Percentiles rank a stretch among this genome's conserved stretches.
Conservation (phyloP, 2,797 vertebrate species). For the Cryptoblepharus egeriae region DNA sequence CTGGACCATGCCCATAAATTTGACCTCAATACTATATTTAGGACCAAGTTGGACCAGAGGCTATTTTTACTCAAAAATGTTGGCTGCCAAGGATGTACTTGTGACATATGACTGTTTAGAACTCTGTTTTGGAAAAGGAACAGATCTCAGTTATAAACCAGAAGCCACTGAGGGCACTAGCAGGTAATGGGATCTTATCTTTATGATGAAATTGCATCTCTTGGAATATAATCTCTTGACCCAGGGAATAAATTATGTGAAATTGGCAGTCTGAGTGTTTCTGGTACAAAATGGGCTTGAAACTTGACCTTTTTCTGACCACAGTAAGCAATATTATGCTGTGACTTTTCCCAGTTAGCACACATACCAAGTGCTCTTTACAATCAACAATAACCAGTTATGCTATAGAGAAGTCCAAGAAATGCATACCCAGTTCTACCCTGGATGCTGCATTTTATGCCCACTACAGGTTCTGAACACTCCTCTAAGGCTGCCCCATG, state of each 20-base stretch:
- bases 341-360: background rate
- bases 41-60: background rate
- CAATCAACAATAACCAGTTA: background rate
- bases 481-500: too few relatives aligned
- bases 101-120: background rate
- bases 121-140: background rate
- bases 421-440: too few relatives aligned
- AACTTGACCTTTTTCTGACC: background rate
- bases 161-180: background rate
- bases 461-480: too few relatives aligned
- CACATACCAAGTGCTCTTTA: background rate
- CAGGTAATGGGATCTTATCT: background rate
- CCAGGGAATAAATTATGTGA: accelerated
- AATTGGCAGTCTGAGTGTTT: background rate
- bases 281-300: background rate
- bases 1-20: background rate
- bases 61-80: background rate
- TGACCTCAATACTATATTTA: background rate
- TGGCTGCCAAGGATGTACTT: too few relatives aligned
- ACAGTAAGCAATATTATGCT: background rate
- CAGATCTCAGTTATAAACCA: background rate
- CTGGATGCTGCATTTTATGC: too few relatives aligned
- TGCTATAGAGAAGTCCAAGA: background rate
- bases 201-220: background rate
- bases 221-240: accelerated